phyloP scores from a whole-genome alignment of 2,113 vertebrate species.

The Hypocryptadius cinnamomeus region DNA sequence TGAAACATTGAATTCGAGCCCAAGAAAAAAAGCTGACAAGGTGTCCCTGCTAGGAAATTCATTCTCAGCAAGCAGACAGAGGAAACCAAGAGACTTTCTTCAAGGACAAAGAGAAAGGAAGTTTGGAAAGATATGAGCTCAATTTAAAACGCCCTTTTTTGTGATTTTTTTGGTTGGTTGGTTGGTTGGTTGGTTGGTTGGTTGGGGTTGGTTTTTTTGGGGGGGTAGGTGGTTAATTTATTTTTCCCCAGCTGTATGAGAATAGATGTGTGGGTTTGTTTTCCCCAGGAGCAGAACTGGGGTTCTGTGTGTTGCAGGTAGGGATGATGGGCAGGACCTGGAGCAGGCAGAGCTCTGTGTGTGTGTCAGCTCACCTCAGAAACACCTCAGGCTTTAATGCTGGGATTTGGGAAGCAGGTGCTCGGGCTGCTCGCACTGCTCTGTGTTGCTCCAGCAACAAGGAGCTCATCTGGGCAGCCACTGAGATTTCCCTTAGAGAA shows the following conservation, averaged over 20 bases:
- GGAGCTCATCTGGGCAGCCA: not conserved
- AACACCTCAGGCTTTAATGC: not conserved
- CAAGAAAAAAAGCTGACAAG: conserved; percentile 24
- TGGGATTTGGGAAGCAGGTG: not conserved
- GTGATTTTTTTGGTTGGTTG: not conserved
- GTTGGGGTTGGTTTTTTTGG: too few relatives aligned
- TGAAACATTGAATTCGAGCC: conserved; percentile 21
- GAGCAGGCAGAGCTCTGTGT: not conserved
- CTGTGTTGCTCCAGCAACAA: conserved; percentile 16
- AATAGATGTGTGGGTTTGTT: not conserved
- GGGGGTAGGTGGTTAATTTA: too few relatives aligned
- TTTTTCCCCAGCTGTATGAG: not conserved
- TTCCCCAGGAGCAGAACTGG: not conserved
- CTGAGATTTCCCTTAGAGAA: not conserved
- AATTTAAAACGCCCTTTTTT: not conserved
- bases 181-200: too few relatives aligned
- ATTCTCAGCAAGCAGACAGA: not conserved
- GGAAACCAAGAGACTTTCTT: conserved; percentile 3
- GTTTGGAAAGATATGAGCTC: conserved; percentile 5
- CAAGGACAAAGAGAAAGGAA: conserved; percentile 30
- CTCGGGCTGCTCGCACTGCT: not conserved
- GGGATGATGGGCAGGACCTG: not conserved
- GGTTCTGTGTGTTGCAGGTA: not conserved
- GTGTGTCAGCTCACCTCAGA: not conserved
- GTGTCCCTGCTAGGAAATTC: conserved; percentile 15